A percentile compares a stretch with the other conserved stretches of the same genome.
phyloP scores from a whole-genome alignment of 1,140 invertebrate species.

The Glossosoma conforme region DNA sequence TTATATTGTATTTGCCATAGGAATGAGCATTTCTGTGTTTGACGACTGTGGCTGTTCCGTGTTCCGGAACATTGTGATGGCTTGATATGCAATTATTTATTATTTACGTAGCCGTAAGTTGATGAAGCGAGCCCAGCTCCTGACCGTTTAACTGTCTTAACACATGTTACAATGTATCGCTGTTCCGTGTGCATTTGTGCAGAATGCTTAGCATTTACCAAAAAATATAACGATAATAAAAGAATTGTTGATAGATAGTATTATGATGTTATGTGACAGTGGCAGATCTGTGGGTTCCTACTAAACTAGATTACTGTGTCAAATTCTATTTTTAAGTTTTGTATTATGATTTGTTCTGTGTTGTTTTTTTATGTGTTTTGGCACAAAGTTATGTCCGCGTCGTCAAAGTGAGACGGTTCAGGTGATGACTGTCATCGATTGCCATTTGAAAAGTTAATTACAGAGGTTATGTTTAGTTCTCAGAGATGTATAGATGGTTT shows the following conservation, averaged over 20 bases:
- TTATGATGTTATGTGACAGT: background rate
- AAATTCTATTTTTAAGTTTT: background rate
- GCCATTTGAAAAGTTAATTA: slow-evolving; percentile 1
- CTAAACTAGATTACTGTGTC: background rate
- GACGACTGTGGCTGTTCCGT: no score
- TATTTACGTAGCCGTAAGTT: background rate
- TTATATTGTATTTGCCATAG: background rate
- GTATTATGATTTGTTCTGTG: background rate
- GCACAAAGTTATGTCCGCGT: no score
- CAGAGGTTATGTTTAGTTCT: slow-evolving; percentile 5
- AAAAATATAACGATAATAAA: background rate
- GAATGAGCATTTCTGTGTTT: no score
- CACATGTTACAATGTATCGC: background rate
- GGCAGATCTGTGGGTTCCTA: background rate
- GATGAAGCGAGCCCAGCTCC: background rate
- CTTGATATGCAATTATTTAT: background rate
- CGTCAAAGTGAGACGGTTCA: no score
- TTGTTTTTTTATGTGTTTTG: no score
- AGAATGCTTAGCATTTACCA: background rate
- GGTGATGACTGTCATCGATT: background rate
- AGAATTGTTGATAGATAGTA: background rate
- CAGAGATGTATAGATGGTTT: slow-evolving; percentile 9
- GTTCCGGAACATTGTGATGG: background rate
- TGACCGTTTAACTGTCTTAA: no score
- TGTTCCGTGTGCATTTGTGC: background rate